Percentiles rank a stretch among this genome's conserved stretches.
Conservation (phyloP, 2,888 invertebrate genomes). For the Mythimna impura region DNA sequence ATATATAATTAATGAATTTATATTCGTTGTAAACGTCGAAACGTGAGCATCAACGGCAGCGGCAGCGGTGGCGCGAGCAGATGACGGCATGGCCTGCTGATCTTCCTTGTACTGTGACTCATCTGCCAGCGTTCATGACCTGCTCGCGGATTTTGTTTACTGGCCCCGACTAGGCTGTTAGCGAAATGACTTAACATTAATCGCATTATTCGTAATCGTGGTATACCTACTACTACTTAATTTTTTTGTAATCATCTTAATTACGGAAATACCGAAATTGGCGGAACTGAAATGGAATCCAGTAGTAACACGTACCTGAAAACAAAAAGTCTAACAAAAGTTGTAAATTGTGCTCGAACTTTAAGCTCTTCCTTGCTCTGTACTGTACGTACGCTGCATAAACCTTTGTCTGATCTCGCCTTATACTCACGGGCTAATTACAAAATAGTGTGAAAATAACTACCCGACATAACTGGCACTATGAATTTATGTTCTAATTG, state of each 20-base stretch:
- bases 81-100: slow-evolving; percentile 86
- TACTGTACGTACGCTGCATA: background rate
- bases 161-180: slow-evolving; percentile 70
- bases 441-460: slow-evolving; percentile 14
- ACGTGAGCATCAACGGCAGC: slow-evolving; percentile 72
- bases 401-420: slow-evolving; percentile 2
- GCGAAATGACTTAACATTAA: slow-evolving; percentile 73
- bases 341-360: slow-evolving; percentile 8
- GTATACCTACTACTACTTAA: slow-evolving; percentile 65
- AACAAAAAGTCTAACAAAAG: slow-evolving; percentile 3
- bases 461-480: background rate
- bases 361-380: background rate
- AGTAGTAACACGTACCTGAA: slow-evolving; percentile 25
- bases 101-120: slow-evolving; percentile 88
- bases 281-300: slow-evolving; percentile 39
- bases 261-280: slow-evolving; percentile 61
- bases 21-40: slow-evolving; percentile 70
- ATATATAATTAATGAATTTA: slow-evolving; percentile 65
- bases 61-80: slow-evolving; percentile 61
- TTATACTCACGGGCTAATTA: background rate
- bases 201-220: slow-evolving; percentile 69
- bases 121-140: slow-evolving; percentile 84
- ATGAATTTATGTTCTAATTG: slow-evolving; percentile 30
- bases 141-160: slow-evolving; percentile 82
- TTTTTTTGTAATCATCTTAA: slow-evolving; percentile 61